Percentiles rank a stretch among this genome's conserved stretches.
These are phyloP conservation scores for Erynnis tages DNA, from an alignment of 2,888 invertebrate genomes.

Conservation along the genomic window DNA sequence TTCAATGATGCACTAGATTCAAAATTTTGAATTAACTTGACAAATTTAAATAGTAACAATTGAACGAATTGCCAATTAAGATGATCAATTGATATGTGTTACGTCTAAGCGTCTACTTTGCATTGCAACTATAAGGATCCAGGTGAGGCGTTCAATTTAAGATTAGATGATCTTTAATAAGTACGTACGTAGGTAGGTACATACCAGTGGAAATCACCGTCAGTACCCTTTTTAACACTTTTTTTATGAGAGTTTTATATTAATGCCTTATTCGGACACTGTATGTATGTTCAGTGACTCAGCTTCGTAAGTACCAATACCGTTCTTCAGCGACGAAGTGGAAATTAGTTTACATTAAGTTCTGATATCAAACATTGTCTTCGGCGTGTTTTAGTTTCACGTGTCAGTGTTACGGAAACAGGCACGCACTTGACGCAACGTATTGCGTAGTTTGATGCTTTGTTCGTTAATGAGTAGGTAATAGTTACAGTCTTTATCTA, in stretches of 20 bases:
- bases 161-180: too few relatives aligned
- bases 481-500: constrained; percentile 3
- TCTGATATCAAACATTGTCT: constrained; percentile 6
- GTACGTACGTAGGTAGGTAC: neutral
- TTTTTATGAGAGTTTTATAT: constrained; percentile 14
- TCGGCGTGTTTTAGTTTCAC: constrained; percentile 4
- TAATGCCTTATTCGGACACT: constrained; percentile 12
- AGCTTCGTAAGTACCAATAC: neutral
- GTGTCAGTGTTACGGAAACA: constrained; percentile 10
- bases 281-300: constrained; percentile 8
- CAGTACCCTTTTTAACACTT: neutral
- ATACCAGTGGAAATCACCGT: constrained; percentile 6
- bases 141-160: too few relatives aligned
- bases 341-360: constrained; percentile 8
- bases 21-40: too few relatives aligned
- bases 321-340: neutral
- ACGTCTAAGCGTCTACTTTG: too few relatives aligned
- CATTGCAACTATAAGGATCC: too few relatives aligned
- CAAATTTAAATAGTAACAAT: too few relatives aligned
- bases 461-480: constrained; percentile 4
- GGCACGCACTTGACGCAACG: neutral
- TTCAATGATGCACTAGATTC: too few relatives aligned
- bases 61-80: too few relatives aligned
- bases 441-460: constrained; percentile 4
- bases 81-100: too few relatives aligned